Conservation (phyloP, 2,888 invertebrate genomes). For the Unio delphinus region DNA sequence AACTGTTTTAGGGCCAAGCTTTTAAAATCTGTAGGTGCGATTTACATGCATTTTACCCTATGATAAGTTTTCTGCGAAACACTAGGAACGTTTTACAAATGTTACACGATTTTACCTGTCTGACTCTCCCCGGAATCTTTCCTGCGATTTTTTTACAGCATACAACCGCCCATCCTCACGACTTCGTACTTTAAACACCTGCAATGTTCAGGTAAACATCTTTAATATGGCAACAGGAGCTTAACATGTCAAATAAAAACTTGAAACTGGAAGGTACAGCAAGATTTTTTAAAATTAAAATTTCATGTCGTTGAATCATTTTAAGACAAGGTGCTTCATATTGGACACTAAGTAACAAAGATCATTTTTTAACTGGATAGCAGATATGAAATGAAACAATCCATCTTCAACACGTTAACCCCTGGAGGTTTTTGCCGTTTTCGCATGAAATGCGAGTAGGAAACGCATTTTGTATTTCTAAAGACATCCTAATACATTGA, state of each 20-base stretch:
- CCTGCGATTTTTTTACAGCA: slow-evolving; percentile 81
- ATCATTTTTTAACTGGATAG: not conserved
- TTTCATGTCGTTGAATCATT: not conserved
- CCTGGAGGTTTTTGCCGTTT: too few species aligned
- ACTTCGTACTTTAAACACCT: slow-evolving; percentile 79
- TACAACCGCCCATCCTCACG: slow-evolving; percentile 79
- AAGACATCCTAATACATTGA: too few species aligned
- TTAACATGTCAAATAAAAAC: too few species aligned
- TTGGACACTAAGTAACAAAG: not conserved
- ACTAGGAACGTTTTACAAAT: not conserved
- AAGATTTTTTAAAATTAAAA: not conserved
- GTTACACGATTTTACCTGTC: slow-evolving; percentile 72
- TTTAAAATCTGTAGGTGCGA: too few species aligned
- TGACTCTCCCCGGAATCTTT: slow-evolving; percentile 76
- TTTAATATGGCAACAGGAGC: not conserved
- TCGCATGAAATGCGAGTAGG: too few species aligned
- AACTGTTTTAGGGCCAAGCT: too few species aligned
- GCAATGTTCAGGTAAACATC: slow-evolving; percentile 5
- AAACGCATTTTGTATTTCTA: too few species aligned
- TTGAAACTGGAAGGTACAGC: too few species aligned
- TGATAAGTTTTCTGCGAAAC: not conserved
- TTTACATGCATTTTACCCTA: too few species aligned
- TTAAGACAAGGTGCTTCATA: not conserved
- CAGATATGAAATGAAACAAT: too few species aligned
- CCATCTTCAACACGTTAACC: too few species aligned